Base-by-base conservation (phyloP, 1,140 invertebrate species). In the Tenebrio molitor region DNA sequence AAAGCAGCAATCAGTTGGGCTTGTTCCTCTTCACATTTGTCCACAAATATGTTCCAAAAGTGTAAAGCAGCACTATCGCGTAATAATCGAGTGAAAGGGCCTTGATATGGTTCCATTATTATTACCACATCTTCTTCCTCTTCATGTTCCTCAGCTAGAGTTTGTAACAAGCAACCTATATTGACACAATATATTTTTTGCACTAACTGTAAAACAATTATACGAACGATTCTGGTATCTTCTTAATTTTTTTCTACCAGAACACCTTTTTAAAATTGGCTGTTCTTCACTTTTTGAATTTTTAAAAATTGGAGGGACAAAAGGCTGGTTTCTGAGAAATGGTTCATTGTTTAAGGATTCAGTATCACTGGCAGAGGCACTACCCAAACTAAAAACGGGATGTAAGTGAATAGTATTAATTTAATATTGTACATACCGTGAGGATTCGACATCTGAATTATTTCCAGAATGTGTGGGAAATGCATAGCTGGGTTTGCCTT, bases 201-300 rank as follows among this genome's bases (percentile, higher is more conserved):
- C 12, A 66, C n/a, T 44, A 19, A 64, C 16, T 66, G 19, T 2
- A 7, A 12, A 33, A 70, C 16, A 66, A 23, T 8, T 69, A 64
- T 25, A 72, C 76, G 75, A 62, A 88, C 87, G 84, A 81, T 88
- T 89, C 77, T 94, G 92, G 70, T 94, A 85, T 76, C 93, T 87
- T 81, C 93, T 92, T 79, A 94, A 92, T 82, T 95, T 95, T 83
- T 93, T 94, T 64, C 73, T 79, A 34, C 79, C 63, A 93, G 82
- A 81, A 93, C 94, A n/a, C 83, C 93, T 93, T 83, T 94, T 94
- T 25, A 91, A 94, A 1, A 91, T 93, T 78, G 93, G 93, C 81
- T 87, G 85, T 92, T 95, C 70, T 86, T 86, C 83, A 91, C 42
- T 4, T 17, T 46, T 69, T 17, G 14, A 14, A n/a, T 10, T 10